Conservation (phyloP, 2,888 invertebrate genomes). For the Steinernema carpocapsae region DNA sequence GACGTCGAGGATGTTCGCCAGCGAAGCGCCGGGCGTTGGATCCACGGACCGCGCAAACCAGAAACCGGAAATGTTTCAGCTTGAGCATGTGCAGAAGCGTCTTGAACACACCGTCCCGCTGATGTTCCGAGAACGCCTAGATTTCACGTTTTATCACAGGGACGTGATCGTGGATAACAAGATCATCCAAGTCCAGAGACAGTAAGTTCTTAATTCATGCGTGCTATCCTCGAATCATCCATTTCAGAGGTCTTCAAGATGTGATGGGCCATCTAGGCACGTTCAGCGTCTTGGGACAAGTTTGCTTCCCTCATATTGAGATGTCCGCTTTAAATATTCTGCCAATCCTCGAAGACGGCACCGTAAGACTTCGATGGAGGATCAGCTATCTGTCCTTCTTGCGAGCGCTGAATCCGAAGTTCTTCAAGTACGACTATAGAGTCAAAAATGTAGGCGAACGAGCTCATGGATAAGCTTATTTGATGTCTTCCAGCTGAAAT, state of each 20-base stretch:
- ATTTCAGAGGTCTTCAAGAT: conserved; percentile 52
- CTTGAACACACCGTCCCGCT: conserved; percentile 62
- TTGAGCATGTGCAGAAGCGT: conserved; percentile 62
- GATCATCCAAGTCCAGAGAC: conserved; percentile 53
- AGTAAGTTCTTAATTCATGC: conserved; percentile 33
- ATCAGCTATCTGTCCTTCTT: conserved; percentile 55
- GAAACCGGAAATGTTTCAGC: conserved; percentile 60
- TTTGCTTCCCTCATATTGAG: conserved; percentile 56
- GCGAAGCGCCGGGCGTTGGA: conserved; percentile 21
- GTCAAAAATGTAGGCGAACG: conserved; percentile 42
- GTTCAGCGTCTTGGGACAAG: conserved; percentile 53
- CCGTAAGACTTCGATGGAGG: conserved; percentile 66
- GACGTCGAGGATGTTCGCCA: conserved; percentile 35
- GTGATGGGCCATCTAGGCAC: conserved; percentile 59
- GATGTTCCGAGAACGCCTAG: conserved; percentile 62
- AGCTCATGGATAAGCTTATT: no score
- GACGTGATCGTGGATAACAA: conserved; percentile 65
- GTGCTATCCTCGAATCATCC: background rate
- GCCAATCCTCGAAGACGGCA: conserved; percentile 66
- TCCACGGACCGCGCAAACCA: conserved; percentile 47
- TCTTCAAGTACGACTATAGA: conserved; percentile 42
- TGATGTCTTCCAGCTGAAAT: conserved; percentile 51
- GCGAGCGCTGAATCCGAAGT: conserved; percentile 39
- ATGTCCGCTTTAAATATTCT: conserved; percentile 49
- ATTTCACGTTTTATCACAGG: conserved; percentile 66